Evolutionary conservation across 2,797 vertebrate species (phyloP).

Genomic region (Chaetodon trifasciatus): DNA sequence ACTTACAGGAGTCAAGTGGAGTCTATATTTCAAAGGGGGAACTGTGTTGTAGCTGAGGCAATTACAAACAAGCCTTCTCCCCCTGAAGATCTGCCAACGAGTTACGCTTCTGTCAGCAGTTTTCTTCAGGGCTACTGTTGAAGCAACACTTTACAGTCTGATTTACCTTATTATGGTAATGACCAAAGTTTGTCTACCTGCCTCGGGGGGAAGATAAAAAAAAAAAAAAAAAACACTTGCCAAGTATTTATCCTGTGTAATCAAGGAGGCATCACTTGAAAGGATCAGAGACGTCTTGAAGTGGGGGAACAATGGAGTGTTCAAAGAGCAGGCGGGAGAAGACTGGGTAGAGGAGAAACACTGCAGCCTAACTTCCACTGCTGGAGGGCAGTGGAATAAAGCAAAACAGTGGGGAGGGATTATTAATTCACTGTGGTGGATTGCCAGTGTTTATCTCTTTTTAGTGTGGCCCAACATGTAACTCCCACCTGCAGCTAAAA

Average conservation of each 20-base stretch:
- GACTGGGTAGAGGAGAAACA: conserved; percentile 31
- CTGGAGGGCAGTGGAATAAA: conserved; percentile 55
- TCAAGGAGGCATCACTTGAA: conserved; percentile 68
- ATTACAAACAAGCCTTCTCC: conserved; percentile 70
- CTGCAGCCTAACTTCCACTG: conserved; percentile 35
- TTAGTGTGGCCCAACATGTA: conserved; percentile 21
- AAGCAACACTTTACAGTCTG: conserved; percentile 68
- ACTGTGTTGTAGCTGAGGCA: conserved; percentile 60
- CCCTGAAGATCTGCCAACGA: conserved; percentile 70
- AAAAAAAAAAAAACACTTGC: conserved; percentile 53
- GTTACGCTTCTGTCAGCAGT: conserved; percentile 71
- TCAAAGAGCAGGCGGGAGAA: conserved; percentile 44
- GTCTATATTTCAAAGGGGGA: conserved; percentile 68
- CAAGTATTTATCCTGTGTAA: conserved; percentile 68
- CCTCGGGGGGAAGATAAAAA: conserved; percentile 37
- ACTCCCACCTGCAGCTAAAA: conserved; percentile 28
- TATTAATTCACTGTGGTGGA: conserved; percentile 56
- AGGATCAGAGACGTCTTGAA: conserved; percentile 54
- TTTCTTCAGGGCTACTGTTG: conserved; percentile 65
- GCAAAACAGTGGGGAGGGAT: conserved; percentile 44
- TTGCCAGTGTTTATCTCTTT: conserved; percentile 55
- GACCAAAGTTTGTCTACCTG: conserved; percentile 64
- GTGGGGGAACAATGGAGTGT: conserved; percentile 57
- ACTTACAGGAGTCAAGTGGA: conserved; percentile 66
- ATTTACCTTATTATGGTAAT: conserved; percentile 79